Conservation (phyloP, 1,140 invertebrate species). For the Rhagoletis zephyria region DNA sequence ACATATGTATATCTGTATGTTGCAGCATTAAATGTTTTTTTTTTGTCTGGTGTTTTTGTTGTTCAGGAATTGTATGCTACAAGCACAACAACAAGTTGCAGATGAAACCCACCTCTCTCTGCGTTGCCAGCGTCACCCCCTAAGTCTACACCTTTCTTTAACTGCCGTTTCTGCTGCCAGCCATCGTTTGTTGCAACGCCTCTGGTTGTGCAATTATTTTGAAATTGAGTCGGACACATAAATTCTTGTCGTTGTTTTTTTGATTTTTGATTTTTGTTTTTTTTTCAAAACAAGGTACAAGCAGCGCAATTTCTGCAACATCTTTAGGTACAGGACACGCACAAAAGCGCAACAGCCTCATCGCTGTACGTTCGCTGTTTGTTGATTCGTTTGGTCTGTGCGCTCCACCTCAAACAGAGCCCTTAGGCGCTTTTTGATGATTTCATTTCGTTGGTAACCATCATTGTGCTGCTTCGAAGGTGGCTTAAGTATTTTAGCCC, state of each 20-base stretch:
- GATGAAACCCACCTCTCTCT: background rate
- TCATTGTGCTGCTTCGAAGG: background rate
- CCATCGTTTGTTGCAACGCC: slow-evolving; percentile 21
- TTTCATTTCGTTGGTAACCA: slow-evolving; percentile 49
- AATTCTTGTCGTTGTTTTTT: background rate
- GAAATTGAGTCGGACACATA: slow-evolving; percentile 51
- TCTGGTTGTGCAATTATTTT: slow-evolving; percentile 43
- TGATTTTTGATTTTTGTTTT: background rate
- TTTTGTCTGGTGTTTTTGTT: background rate
- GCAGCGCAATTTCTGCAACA: background rate
- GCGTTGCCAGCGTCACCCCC: background rate
- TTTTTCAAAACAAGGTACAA: background rate
- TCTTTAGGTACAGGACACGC: slow-evolving; percentile 31
- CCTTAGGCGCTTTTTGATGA: slow-evolving; percentile 35
- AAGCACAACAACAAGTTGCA: background rate
- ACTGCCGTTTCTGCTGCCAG: background rate
- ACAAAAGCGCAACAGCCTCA: background rate
- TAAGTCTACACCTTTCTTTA: background rate
- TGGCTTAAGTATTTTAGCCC: too few species aligned
- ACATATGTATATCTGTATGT: background rate
- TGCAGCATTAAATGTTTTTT: too few species aligned
- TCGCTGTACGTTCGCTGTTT: background rate
- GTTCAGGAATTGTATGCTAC: background rate
- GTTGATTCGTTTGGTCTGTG: background rate
- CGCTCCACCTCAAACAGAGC: background rate